phyloP scores from a whole-genome alignment of 2,888 invertebrate species.

The Temnothorax unifasciatus region DNA sequence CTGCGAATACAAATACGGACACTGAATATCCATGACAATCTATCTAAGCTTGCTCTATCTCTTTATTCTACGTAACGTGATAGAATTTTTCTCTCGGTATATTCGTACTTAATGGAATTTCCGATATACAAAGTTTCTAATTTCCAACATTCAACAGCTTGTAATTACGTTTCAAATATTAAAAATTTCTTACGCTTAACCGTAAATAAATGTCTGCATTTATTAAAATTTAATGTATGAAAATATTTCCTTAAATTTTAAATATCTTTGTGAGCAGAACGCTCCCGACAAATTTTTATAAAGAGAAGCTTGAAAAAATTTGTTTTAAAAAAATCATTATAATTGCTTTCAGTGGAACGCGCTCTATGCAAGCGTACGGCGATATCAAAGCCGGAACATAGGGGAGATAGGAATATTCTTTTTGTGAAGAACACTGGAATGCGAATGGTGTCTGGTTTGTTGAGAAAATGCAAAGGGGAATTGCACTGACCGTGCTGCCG shows the following conservation, averaged over 20 bases:
- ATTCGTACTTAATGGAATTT: background rate
- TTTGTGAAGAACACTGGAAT: constrained; percentile 57
- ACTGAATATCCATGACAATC: background rate
- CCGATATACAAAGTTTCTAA: background rate
- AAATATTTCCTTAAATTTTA: background rate
- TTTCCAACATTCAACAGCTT: constrained; percentile 17
- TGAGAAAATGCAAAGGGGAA: constrained; percentile 70
- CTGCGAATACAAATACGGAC: constrained; percentile 86
- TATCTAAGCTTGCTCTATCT: background rate
- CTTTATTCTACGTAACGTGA: background rate
- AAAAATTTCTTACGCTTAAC: background rate
- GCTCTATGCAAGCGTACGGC: background rate
- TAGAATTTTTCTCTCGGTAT: background rate
- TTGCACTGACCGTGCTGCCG: constrained; percentile 61
- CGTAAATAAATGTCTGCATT: background rate
- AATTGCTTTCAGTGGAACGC: constrained; percentile 18
- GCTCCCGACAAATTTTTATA: background rate
- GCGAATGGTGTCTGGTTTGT: constrained; percentile 58
- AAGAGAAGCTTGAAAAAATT: background rate
- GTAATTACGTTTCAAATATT: constrained; percentile 22
- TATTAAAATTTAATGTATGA: background rate
- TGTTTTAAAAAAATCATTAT: constrained; percentile 37
- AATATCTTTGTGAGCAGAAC: background rate
- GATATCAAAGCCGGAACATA: constrained; percentile 48
- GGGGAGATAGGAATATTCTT: constrained; percentile 59